phyloP scores from a whole-genome alignment of 2,888 invertebrate genomes.

The Conchocele bisecta region DNA sequence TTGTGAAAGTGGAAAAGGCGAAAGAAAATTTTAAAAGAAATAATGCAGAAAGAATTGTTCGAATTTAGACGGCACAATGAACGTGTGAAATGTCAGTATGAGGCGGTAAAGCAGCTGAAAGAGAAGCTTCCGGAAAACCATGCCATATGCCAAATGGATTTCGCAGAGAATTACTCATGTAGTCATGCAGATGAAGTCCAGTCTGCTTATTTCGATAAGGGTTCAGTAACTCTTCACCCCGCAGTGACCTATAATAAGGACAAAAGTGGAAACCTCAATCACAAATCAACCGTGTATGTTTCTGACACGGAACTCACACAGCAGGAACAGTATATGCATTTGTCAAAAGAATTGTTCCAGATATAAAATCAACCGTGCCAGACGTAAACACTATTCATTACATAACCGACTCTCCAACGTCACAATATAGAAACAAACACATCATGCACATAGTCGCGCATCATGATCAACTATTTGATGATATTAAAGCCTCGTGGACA shows the following conservation, averaged over 20 bases:
- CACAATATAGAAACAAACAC: slow-evolving; percentile 23
- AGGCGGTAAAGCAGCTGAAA: slow-evolving; percentile 13
- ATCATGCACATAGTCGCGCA: slow-evolving; percentile 14
- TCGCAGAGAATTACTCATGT: slow-evolving; percentile 44
- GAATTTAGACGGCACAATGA: slow-evolving; percentile 15
- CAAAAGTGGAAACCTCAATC: neutral
- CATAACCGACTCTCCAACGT: slow-evolving; percentile 34
- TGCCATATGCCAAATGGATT: slow-evolving; percentile 35
- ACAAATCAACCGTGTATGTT: slow-evolving; percentile 18
- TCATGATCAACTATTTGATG: slow-evolving; percentile 20
- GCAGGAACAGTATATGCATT: slow-evolving; percentile 27
- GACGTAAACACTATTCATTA: slow-evolving; percentile 29
- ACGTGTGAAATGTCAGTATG: slow-evolving; percentile 30
- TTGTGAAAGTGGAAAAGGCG: slow-evolving; percentile 19
- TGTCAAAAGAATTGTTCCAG: slow-evolving; percentile 3
- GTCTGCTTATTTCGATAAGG: slow-evolving; percentile 40
- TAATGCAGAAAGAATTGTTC: slow-evolving; percentile 9
- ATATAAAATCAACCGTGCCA: neutral
- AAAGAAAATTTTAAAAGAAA: slow-evolving; percentile 31
- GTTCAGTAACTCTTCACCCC: slow-evolving; percentile 22
- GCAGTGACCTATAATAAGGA: neutral
- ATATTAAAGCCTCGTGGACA: slow-evolving; percentile 26
- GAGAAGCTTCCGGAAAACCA: slow-evolving; percentile 17
- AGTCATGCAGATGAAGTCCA: slow-evolving; percentile 34
- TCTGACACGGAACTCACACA: slow-evolving; percentile 23